A percentile compares a stretch with the other conserved stretches of the same genome.
Evolutionary conservation across 2,888 invertebrate species (phyloP).

Genomic region (Rhodophaea formosa): DNA sequence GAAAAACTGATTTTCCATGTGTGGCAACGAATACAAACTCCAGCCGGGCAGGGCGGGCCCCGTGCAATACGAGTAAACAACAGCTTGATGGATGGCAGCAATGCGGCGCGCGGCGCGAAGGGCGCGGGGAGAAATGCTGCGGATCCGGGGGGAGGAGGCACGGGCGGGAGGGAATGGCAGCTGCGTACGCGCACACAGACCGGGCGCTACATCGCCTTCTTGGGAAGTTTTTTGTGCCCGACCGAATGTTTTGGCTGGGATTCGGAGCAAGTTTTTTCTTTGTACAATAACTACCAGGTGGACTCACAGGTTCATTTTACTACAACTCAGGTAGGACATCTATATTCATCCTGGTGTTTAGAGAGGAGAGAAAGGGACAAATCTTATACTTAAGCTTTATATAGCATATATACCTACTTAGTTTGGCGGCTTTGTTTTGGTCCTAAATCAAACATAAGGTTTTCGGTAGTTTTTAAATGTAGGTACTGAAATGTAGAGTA

Average conservation of each 20-base stretch:
- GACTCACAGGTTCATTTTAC: not conserved
- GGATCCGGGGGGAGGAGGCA: conserved; percentile 21
- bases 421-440: too few relatives aligned
- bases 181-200: conserved; percentile 48
- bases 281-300: not conserved
- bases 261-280: not conserved
- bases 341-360: not conserved
- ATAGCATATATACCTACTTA: too few relatives aligned
- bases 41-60: not conserved
- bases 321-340: too few relatives aligned
- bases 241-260: not conserved
- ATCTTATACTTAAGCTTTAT: too few relatives aligned
- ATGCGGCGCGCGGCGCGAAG: conserved; percentile 17
- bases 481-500: too few relatives aligned
- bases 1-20: not conserved
- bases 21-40: conserved; percentile 1
- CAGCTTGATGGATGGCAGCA: conserved; percentile 18
- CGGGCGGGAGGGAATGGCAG: conserved; percentile 35
- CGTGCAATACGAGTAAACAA: conserved; percentile 14
- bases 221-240: not conserved
- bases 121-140: conserved; percentile 19
- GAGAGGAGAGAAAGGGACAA: too few relatives aligned
- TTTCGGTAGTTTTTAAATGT: too few relatives aligned
- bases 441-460: too few relatives aligned
- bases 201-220: not conserved